Base-by-base conservation (phyloP, 2,113 vertebrate species). In the Illadopsis cleaveri region DNA sequence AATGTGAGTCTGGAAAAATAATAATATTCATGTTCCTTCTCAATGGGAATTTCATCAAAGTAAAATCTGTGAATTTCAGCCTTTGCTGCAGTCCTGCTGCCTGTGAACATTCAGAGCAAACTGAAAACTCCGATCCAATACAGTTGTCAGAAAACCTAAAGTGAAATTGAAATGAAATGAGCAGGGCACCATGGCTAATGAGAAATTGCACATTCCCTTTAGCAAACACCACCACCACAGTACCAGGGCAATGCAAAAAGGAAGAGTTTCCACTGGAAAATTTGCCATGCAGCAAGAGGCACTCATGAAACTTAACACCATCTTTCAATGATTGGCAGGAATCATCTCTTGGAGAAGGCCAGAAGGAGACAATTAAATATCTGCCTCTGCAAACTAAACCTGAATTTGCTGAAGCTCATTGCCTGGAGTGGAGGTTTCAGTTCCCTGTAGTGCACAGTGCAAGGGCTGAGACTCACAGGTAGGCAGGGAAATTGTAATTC, bases 371-470 rank as follows among this genome's bases (percentile, higher is more conserved):
- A 66, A 81, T 50, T 50, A 54, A 75, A 37, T 35, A 90, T 5
- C 17, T 57, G 37, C 71, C 51, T 61, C 40, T 60, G 33, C 17
- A 77, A 83, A 78, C 27, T 1, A 13, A 11, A 56, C 5, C 33
- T 37, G 9, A 12, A 28, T 27, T n/a, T 87, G 53, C 61, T 65
- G 51, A 11, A 73, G 38, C n/a, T 72, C 15, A 2, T 19, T 37
- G 65, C 20, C 31, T 38, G 48, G 31, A 54, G 22, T 0, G 18
- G 22, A 58, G 82, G 28, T 24, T 80, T 24, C 21, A 8, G 51
- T 5, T 33, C 71, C 28, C 38, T 13, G 53, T 3, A 4, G 10
- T 0, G 3, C 25, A 7, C 22, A 17, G 37, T 0, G 1, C 13
- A 12, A n/a, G 24, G 44, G 58, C 20, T 35, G 20, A 54, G 56